Evolutionary conservation across 2,888 invertebrate genomes (phyloP).

Genomic region (Machimus atricapillus): DNA sequence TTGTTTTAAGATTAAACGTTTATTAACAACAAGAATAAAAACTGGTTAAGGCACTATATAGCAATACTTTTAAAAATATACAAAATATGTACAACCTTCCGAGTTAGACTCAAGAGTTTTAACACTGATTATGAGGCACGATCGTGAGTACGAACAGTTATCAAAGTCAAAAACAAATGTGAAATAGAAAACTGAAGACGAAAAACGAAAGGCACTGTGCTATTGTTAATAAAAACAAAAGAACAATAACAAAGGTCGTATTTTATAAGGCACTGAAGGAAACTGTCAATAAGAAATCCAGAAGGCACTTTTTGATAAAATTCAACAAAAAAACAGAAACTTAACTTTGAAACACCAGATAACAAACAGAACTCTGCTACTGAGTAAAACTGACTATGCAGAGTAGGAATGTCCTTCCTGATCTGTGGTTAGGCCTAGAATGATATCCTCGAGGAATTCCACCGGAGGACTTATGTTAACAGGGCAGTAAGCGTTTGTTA

Average conservation of each 20-base stretch:
- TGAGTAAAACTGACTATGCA: conserved; percentile 18
- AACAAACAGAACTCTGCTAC: background rate
- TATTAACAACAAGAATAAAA: background rate
- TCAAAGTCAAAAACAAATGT: background rate
- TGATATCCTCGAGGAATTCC: conserved; percentile 59
- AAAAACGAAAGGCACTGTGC: background rate
- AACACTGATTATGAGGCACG: conserved; percentile 27
- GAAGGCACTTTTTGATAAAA: conserved; percentile 17
- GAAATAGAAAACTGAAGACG: background rate
- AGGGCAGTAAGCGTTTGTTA: conserved; percentile 27
- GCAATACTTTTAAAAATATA: background rate
- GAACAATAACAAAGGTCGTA: background rate
- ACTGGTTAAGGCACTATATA: conserved; percentile 14
- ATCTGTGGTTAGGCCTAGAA: conserved; percentile 64
- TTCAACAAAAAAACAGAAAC: conserved; percentile 8
- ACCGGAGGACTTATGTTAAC: conserved; percentile 43
- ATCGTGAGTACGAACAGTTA: conserved; percentile 17
- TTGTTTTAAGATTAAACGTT: background rate
- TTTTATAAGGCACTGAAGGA: conserved; percentile 30
- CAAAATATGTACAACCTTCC: background rate
- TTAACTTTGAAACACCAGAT: conserved; percentile 16
- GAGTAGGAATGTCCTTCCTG: conserved; percentile 58
- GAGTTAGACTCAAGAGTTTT: conserved; percentile 26
- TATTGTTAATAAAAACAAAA: conserved; percentile 4
- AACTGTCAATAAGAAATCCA: conserved; percentile 10